Conservation (phyloP, 2,888 invertebrate species). For the Netelia melanura region DNA sequence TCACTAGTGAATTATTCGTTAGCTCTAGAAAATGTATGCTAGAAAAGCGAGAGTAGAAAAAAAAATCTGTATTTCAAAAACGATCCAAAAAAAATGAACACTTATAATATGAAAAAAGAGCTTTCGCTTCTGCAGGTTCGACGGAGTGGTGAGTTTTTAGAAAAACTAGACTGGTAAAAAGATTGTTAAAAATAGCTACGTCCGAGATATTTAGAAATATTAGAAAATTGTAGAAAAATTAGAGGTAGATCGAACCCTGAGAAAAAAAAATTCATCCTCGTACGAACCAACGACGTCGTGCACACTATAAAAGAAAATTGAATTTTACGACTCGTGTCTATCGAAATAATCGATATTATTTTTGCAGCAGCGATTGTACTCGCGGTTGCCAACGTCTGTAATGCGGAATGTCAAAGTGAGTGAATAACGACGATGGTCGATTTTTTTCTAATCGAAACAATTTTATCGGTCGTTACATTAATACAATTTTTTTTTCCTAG, state of each 20-base stretch:
- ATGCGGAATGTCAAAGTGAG: slow-evolving; percentile 84
- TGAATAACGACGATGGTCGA: slow-evolving; percentile 58
- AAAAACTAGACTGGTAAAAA: slow-evolving; percentile 41
- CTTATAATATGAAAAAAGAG: slow-evolving; percentile 57
- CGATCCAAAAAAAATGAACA: slow-evolving; percentile 18
- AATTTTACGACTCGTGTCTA: slow-evolving; percentile 17
- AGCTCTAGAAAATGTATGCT: no score
- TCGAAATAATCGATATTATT: slow-evolving; percentile 49
- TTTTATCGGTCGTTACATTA: not conserved
- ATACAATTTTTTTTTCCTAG: slow-evolving; percentile 84
- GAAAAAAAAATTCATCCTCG: not conserved
- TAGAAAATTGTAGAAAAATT: slow-evolving; percentile 1
- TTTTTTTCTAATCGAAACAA: not conserved
- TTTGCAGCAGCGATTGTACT: slow-evolving; percentile 83
- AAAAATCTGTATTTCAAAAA: slow-evolving; percentile 24
- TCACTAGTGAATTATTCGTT: not conserved
- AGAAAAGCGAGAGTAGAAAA: slow-evolving; percentile 7
- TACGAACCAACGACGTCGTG: not conserved
- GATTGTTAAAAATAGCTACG: not conserved
- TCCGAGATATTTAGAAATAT: slow-evolving; percentile 2
- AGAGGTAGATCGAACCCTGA: not conserved
- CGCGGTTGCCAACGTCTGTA: slow-evolving; percentile 81
- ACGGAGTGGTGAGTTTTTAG: slow-evolving; percentile 62
- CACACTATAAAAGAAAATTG: not conserved
- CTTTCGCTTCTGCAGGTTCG: slow-evolving; percentile 56